Evolutionary conservation across 2,888 invertebrate genomes (phyloP).

Genomic region (Cryptocephalus moraei): DNA sequence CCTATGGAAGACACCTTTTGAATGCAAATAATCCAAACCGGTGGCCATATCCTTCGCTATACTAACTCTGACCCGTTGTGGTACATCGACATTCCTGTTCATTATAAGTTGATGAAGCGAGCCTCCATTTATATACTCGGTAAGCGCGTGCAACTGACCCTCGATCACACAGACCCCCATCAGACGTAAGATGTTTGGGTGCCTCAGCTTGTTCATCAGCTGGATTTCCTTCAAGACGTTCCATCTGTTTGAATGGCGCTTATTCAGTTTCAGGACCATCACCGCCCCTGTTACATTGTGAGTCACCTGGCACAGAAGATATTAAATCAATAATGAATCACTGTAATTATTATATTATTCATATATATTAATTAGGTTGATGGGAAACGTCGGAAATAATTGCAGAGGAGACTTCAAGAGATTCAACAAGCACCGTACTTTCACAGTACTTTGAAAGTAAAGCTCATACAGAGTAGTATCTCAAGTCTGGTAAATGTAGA

Average conservation of each 20-base stretch:
- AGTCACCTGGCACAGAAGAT: conserved; percentile 63
- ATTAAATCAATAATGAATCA: not conserved
- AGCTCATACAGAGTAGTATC: no score
- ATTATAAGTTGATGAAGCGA: conserved; percentile 86
- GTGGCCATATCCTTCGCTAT: conserved; percentile 80
- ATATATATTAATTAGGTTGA: no score
- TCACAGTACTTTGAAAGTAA: no score
- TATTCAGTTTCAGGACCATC: conserved; percentile 97
- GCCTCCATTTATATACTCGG: conserved; percentile 93
- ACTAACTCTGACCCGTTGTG: conserved; percentile 70
- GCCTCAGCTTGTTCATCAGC: conserved; percentile 89
- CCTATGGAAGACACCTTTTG: conserved; percentile 85
- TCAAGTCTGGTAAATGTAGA: no score
- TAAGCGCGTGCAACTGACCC: conserved; percentile 89
- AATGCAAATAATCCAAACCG: conserved; percentile 91
- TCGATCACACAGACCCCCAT: conserved; percentile 95
- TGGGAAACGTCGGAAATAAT: no score
- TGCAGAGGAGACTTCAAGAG: no score
- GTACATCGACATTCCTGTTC: conserved; percentile 58
- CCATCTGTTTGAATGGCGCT: conserved; percentile 84
- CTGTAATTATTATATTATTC: not conserved
- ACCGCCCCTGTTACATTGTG: conserved; percentile 87
- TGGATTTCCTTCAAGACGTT: conserved; percentile 96
- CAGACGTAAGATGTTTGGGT: conserved; percentile 90
- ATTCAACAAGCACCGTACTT: no score